Base-by-base conservation (phyloP, 2,888 invertebrate species). In the Ophion ellenae region DNA sequence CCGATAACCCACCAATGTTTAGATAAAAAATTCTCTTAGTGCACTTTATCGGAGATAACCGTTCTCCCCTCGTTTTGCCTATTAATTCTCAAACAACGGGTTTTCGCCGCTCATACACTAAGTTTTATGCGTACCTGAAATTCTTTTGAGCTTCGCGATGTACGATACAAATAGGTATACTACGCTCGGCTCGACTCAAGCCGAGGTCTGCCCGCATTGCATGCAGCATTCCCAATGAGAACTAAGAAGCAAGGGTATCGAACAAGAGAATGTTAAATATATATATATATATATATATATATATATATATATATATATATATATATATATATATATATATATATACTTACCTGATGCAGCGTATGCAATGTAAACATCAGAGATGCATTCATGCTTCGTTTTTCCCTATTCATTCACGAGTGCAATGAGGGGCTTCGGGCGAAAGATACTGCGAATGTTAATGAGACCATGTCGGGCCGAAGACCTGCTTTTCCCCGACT, bases 371-470 rank as follows among this genome's bases (percentile, higher is more conserved):
- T 81, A 78, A 86, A 84, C n/a, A 11, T 14, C 40, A 57, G 73
- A 73, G 86, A 84, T 84, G 90, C 85, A 87, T 86, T 88, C 87
- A 87, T 88, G 89, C 74, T 81, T 67, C 82, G 80, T 87, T 87
- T 81, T 84, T 53, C 77, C 83, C 84, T 85, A 87, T 92, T 90
- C 91, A 92, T 92, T 92, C 91, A 91, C 89, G 89, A 90, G 89
- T 88, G 87, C 89, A 75, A 75, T 80, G 75, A 80, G n/a, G 86
- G 88, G 91, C 91, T 89, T 85, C 86, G 83, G 90, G 92, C 90
- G 80, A 90, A 89, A 89, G 36, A 64, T 88, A 90, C 88, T 79
- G 83, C 86, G 89, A 91, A 92, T 92, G 89, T 90, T 92, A 91
- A 93, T 91, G 90, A 92, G 91, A 71, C 87, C 64, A 77, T 73